Base-by-base conservation (phyloP, 2,113 vertebrate genomes). In the Sorex araneus region DNA sequence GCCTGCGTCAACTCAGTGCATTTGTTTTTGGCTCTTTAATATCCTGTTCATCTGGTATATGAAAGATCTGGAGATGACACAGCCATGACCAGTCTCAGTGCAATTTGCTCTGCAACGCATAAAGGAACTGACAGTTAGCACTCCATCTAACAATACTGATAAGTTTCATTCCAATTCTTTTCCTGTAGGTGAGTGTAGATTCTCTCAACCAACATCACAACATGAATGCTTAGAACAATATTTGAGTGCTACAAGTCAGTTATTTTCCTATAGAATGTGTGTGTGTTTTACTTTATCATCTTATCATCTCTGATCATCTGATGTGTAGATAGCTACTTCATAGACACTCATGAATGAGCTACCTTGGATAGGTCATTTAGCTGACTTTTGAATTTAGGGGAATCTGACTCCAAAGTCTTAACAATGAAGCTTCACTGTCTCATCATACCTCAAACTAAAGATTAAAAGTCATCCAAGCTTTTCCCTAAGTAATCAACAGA, bases 91-190 rank as follows among this genome's bases (percentile, higher is more conserved):
- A 57, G 28, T 15, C 40, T 93, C 40, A 89, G 64, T 15, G 63
- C 18, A 19, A 47, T n/a, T 1, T 50, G 34, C 50, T 34, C 11
- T 36, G 67, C 71, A 50, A 77, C 1, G 9, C 8, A 47, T 4
- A 3, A 2, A 11, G 3, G 11, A 28, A 36, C 8, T n/a, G 50
- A 76, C 43, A 60, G 16, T 0, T 0, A 0, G 32, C 27, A n/a
- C 6, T 43, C 76, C 73, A 63, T 6, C 5, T 25, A 21, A 25
- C 0, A 3, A 23, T 21, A 16, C 0, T 34, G 12, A 76, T 78
- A 84, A 71, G 18, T 10, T 45, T 32, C 21, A 82, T 21, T 45
- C 30, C 50, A 69, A 27, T 27, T 63, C 0, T 75, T 69, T 47
- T 25, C 2, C 16, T 50, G 16, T 1, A 40, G 64, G 30, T 4